A percentile compares a stretch with the other conserved stretches of the same genome.
Evolutionary conservation across 2,113 vertebrate species (phyloP).

Genomic region (Clupea harengus): DNA sequence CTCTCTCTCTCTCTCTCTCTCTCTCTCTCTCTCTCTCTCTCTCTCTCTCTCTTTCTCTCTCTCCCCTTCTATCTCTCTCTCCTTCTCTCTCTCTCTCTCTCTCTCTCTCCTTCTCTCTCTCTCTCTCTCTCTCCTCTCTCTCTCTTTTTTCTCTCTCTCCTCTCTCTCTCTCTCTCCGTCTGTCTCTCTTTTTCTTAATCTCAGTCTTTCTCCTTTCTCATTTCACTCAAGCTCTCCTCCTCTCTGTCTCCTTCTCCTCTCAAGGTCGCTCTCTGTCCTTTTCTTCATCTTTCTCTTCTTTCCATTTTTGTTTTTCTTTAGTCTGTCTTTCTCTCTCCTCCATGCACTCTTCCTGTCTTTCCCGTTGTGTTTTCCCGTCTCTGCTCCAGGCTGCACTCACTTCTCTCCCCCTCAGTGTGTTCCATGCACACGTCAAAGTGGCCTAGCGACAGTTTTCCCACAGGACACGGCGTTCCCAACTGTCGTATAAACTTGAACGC

Average conservation of each 20-base stretch:
- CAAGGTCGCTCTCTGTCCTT: background rate
- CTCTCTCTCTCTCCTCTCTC: background rate
- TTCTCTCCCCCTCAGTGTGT: too few relatives aligned
- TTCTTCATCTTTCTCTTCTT: background rate
- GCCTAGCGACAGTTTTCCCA: too few relatives aligned
- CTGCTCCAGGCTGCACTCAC: too few relatives aligned
- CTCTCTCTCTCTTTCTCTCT: background rate
- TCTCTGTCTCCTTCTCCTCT: constrained; percentile 14
- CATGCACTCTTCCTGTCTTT: too few relatives aligned
- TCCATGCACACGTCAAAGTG: too few relatives aligned
- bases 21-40: background rate
- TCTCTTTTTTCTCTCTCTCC: background rate
- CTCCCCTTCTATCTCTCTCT: background rate
- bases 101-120: background rate
- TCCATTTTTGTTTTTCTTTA: too few relatives aligned
- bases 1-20: background rate
- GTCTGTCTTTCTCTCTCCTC: too few relatives aligned
- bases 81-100: background rate
- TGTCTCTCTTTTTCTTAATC: background rate
- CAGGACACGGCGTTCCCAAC: too few relatives aligned
- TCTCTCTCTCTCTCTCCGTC: background rate
- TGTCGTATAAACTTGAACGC: too few relatives aligned
- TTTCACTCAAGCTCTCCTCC: background rate
- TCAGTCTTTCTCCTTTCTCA: too few relatives aligned
- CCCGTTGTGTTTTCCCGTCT: too few relatives aligned